These are phyloP conservation scores for Nephila pilipes DNA, from an alignment of 1,140 invertebrate genomes.

Conservation along the genomic window DNA sequence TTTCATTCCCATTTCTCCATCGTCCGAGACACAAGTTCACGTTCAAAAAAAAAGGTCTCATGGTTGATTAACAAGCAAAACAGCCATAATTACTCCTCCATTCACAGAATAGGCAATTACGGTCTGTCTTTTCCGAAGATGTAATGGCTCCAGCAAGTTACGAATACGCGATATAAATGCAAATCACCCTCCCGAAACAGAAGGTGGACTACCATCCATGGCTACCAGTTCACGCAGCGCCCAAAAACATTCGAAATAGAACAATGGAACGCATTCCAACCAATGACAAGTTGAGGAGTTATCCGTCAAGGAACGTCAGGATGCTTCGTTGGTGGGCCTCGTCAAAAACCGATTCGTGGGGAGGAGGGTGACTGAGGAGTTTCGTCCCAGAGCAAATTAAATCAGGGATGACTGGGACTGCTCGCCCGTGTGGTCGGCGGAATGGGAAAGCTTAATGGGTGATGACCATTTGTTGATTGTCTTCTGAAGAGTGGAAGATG, in stretches of 20 bases:
- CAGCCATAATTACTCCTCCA: neutral
- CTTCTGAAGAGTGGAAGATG: constrained; percentile 2
- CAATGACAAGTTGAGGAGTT: constrained; percentile 17
- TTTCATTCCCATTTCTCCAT: neutral
- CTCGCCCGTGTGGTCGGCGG: neutral
- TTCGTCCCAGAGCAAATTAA: neutral
- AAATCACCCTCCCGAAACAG: neutral
- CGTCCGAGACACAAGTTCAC: neutral
- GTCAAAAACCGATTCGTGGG: neutral
- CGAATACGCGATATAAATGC: neutral
- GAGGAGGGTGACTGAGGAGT: neutral
- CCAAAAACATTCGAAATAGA: constrained; percentile 11
- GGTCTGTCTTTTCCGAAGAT: neutral
- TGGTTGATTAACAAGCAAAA: neutral
- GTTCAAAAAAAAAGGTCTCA: neutral
- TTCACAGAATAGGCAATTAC: neutral
- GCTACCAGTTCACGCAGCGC: constrained; percentile 14
- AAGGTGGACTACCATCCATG: neutral
- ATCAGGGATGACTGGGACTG: neutral
- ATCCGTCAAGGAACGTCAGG: constrained; percentile 8
- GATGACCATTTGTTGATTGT: constrained; percentile 19
- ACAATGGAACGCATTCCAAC: neutral
- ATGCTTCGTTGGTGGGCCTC: constrained; percentile 18
- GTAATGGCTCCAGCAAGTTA: neutral
- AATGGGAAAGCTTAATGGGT: neutral